Conservation (phyloP, 2,113 vertebrate genomes). For the Trematomus loennbergii region DNA sequence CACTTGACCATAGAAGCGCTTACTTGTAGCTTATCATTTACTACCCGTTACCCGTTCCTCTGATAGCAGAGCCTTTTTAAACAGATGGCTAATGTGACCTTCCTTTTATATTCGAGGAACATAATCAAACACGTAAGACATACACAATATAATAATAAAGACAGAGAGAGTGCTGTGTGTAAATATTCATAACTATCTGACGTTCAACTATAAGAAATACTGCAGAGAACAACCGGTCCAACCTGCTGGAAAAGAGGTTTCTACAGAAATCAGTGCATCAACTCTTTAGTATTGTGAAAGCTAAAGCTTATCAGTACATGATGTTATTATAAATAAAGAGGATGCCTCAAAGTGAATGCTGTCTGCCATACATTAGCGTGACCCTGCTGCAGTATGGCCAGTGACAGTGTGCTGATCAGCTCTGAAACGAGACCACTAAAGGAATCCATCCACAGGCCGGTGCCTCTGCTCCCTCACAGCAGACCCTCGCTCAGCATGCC, state of each 20-base stretch:
- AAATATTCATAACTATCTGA: too few species aligned
- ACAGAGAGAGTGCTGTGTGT: neutral
- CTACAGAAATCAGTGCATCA: neutral
- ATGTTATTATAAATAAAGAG: neutral
- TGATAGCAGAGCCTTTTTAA: neutral
- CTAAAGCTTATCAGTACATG: neutral
- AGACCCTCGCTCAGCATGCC: constrained; percentile 18
- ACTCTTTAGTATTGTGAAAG: neutral
- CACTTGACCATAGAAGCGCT: too few species aligned
- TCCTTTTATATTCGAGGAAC: neutral
- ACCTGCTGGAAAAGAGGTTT: neutral
- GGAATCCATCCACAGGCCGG: constrained; percentile 10
- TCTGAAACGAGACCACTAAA: constrained; percentile 19
- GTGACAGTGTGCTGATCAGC: constrained; percentile 22
- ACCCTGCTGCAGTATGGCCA: neutral
- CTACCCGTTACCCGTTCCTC: neutral
- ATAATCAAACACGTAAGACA: neutral
- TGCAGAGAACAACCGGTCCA: neutral
- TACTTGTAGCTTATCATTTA: neutral
- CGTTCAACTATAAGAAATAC: neutral
- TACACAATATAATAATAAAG: neutral
- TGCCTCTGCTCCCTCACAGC: constrained; percentile 21
- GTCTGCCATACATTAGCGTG: neutral
- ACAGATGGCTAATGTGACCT: neutral
- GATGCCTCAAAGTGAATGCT: neutral